Conservation (phyloP, 2,797 vertebrate genomes). For the Adrianichthys oophorus region DNA sequence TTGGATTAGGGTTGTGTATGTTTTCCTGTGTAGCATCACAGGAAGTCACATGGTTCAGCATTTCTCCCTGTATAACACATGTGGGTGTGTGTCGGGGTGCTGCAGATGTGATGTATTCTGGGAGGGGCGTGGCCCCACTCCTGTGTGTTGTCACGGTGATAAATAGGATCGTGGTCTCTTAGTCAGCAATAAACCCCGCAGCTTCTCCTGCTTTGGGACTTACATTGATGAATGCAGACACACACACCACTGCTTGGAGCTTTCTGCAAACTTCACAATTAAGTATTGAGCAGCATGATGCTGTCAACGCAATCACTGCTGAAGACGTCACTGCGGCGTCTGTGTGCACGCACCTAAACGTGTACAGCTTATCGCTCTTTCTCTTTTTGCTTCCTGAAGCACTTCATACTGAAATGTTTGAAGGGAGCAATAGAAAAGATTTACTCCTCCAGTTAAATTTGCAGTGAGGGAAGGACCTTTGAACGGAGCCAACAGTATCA, state of each 20-base stretch:
- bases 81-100: neutral
- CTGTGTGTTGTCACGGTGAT: slow-evolving; percentile 53
- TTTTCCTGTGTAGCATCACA: slow-evolving; percentile 24
- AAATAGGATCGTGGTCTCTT: slow-evolving; percentile 52
- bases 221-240: no score
- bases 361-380: slow-evolving; percentile 6
- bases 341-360: slow-evolving; percentile 10
- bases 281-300: slow-evolving; percentile 40
- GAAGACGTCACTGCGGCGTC: slow-evolving; percentile 22
- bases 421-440: slow-evolving; percentile 33
- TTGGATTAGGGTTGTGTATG: no score
- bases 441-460: slow-evolving; percentile 27
- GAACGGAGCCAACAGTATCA: slow-evolving; percentile 15
- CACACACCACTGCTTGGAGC: slow-evolving; percentile 6
- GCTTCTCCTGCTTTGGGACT: slow-evolving; percentile 31
- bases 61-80: slow-evolving; percentile 23
- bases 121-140: slow-evolving; percentile 19
- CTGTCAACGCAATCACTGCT: slow-evolving; percentile 30
- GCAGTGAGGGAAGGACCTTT: slow-evolving; percentile 6
- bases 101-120: slow-evolving; percentile 19
- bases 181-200: slow-evolving; percentile 53
- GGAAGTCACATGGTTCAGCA: slow-evolving; percentile 58
- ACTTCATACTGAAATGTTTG: slow-evolving; percentile 21
- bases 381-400: slow-evolving; percentile 15
- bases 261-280: slow-evolving; percentile 37